Evolutionary conservation across 2,888 invertebrate genomes (phyloP).

Genomic region (Ophraella communa): DNA sequence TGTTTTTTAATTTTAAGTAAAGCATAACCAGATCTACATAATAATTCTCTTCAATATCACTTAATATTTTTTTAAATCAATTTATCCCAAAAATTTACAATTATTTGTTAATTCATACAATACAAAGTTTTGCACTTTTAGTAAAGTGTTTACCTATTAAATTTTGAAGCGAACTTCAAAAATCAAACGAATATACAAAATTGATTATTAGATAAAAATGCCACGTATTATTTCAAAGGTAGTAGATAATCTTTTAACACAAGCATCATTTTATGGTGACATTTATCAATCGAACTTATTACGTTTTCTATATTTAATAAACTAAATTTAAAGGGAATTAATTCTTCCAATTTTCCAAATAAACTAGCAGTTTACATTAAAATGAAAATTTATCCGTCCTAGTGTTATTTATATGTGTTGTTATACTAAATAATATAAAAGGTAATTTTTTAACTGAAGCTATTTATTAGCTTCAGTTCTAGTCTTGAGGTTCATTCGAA

Average conservation of each 20-base stretch:
- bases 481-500: conserved; percentile 69
- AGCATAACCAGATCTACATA: conserved; percentile 5
- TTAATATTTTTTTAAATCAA: conserved; percentile 1
- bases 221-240: neutral
- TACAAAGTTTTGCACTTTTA: neutral
- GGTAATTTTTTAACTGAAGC: neutral
- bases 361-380: too few species aligned
- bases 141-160: neutral
- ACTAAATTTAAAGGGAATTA: too few species aligned
- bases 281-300: neutral
- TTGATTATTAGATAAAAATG: neutral
- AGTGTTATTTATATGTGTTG: neutral
- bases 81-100: too few species aligned
- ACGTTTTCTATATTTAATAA: neutral
- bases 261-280: neutral
- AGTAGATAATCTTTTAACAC: neutral
- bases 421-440: neutral
- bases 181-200: neutral
- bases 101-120: neutral
- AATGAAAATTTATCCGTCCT: neutral
- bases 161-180: neutral
- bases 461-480: conserved; percentile 24
- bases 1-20: conserved; percentile 4
- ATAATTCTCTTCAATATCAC: conserved; percentile 10
- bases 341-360: too few species aligned